phyloP scores from a whole-genome alignment of 1,140 invertebrate genomes.

The Colletes latitarsis region DNA sequence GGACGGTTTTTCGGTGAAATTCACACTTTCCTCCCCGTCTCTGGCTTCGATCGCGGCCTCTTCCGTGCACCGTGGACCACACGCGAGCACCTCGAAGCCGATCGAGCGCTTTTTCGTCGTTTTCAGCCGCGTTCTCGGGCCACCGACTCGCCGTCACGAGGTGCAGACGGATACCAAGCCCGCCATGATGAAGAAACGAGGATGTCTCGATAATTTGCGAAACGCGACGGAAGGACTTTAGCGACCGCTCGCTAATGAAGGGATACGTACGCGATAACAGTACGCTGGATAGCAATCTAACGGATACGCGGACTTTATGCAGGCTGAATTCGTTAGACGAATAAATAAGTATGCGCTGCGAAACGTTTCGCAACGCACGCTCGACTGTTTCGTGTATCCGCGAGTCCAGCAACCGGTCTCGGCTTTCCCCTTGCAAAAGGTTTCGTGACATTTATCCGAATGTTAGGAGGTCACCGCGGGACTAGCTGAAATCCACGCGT shows the following conservation, averaged over 20 bases:
- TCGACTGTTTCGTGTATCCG: not conserved
- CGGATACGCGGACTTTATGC: not conserved
- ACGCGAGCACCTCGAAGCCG: constrained; percentile 32
- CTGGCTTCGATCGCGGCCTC: not conserved
- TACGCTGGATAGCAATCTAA: constrained; percentile 3
- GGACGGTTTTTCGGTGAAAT: constrained; percentile 52
- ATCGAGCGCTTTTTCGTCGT: not conserved
- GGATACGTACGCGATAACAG: constrained; percentile 35
- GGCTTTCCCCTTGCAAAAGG: constrained; percentile 18
- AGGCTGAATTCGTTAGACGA: constrained; percentile 7
- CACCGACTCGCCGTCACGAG: no score
- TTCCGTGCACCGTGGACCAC: constrained; percentile 43
- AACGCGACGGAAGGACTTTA: not conserved
- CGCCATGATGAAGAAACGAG: not conserved
- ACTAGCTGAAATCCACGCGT: not conserved
- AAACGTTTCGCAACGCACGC: not conserved
- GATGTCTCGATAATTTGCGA: constrained; percentile 16
- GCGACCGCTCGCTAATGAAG: constrained; percentile 21
- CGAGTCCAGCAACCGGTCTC: not conserved
- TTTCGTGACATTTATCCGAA: constrained; percentile 59
- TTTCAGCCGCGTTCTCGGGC: no score
- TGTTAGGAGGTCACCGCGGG: constrained; percentile 38
- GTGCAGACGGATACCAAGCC: not conserved
- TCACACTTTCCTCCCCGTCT: constrained; percentile 43
- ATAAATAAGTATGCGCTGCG: constrained; percentile 7